A percentile compares a stretch with the other conserved stretches of the same genome.
Conservation (phyloP, 2,113 vertebrate genomes). For the Alethe castanea region DNA sequence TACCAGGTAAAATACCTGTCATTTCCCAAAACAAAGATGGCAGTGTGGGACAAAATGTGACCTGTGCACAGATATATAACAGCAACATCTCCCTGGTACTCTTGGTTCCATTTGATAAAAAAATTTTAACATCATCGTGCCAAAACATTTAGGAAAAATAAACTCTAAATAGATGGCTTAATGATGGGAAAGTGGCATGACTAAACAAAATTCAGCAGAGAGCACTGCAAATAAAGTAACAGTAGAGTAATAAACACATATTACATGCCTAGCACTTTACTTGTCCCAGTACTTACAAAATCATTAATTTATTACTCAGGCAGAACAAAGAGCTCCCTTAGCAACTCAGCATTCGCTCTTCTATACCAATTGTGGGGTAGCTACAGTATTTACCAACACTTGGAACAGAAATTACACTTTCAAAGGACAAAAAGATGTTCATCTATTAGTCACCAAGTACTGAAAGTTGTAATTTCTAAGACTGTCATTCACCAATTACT, state of each 20-base stretch:
- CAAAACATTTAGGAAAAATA: neutral
- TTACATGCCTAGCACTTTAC: neutral
- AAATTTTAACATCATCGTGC: neutral
- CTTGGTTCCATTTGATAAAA: neutral
- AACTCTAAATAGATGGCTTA: neutral
- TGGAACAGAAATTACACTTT: neutral
- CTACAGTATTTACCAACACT: neutral
- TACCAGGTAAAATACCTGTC: neutral
- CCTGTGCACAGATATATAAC: neutral
- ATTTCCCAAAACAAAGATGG: neutral
- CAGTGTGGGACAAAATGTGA: neutral
- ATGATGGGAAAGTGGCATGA: fast-evolving
- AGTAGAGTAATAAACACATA: neutral
- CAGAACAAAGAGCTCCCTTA: neutral
- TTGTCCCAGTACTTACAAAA: neutral
- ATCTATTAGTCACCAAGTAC: neutral
- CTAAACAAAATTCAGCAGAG: neutral
- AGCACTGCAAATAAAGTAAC: neutral
- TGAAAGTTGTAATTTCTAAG: neutral
- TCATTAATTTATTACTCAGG: neutral
- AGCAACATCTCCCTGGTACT: neutral
- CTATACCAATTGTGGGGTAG: neutral
- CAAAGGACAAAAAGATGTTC: neutral
- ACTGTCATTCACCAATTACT: neutral
- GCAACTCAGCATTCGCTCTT: neutral